Evolutionary conservation across 2,888 invertebrate species (phyloP), one percentile per base, ranked within the genome.

Genomic region (Sicus ferrugineus): DNA sequence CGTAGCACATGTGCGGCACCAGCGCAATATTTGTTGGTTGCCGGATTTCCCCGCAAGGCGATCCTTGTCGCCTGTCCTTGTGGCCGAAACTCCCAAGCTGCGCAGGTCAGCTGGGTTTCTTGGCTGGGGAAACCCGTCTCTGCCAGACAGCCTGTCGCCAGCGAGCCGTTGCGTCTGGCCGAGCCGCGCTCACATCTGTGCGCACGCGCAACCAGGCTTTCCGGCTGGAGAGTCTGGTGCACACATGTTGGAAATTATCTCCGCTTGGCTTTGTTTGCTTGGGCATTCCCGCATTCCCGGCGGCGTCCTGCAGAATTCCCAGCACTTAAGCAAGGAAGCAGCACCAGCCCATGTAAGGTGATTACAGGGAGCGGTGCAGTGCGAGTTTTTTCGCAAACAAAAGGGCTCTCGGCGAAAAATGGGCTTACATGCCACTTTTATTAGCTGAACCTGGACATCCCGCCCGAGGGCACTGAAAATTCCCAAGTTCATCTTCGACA

Each of bases 131-230:
- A 70, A 68, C 58, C 67, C 70, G 38, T 28, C 56, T 38, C 34
- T 31, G 42, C 63, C 74, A 79, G 79, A 79, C 78, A 73, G 72
- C 73, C 66, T 74, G 79, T 75, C 79, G 77, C 75, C 80, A 65
- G 71, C 14, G 38, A 3, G 46, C 38, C 26, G 30, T 14, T 38
- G 61, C 16, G 26, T 19, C 5, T 19, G 9, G 52, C 28, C 30
- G 30, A 4, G 42, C 28, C 14, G 16, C 38, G 31, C n/a, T 11
- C 7, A 65, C 59, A 59, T 38, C n/a, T 52, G 48, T 59, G 30
- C 68, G 63, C 56, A 62, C 62, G 63, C 26, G 42, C 46, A 46
- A n/a, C n/a, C 14, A 52, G 9, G 23, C 21, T n/a, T 56, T 56
- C 5, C 56, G 26, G 26, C 6, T n/a, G 11, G 3, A 11, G 54